phyloP scores from a whole-genome alignment of 2,113 vertebrate species.

The Sarotherodon lohbergeri region DNA sequence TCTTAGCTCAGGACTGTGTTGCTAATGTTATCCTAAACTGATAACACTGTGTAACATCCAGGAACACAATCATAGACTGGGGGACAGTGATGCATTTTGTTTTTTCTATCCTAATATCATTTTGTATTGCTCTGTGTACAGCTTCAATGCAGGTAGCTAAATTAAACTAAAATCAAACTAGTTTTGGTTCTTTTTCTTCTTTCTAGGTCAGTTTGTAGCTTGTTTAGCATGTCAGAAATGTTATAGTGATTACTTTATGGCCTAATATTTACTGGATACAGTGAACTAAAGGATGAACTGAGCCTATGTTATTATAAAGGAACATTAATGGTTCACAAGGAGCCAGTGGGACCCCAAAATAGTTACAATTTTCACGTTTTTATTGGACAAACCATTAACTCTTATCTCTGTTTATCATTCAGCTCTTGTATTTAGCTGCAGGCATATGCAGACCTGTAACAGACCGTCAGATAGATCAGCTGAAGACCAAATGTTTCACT shows the following conservation, averaged over 20 bases:
- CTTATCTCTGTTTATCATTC: background rate
- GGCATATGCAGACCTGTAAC: background rate
- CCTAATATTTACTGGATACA: background rate
- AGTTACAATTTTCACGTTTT: background rate
- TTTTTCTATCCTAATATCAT: background rate
- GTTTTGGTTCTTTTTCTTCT: background rate
- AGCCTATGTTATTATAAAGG: background rate
- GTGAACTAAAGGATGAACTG: background rate
- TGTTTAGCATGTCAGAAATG: background rate
- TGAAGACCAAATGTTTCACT: background rate
- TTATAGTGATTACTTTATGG: background rate
- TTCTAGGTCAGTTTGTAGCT: background rate
- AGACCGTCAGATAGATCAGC: background rate
- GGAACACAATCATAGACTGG: background rate
- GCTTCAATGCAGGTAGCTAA: background rate
- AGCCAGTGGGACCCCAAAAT: background rate
- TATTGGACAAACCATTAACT: background rate
- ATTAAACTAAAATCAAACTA: background rate
- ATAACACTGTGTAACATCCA: background rate
- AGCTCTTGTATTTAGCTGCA: background rate
- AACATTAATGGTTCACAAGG: background rate
- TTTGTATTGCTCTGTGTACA: background rate
- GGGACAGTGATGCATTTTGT: background rate
- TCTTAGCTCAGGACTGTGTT: background rate
- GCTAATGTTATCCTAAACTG: background rate